Evolutionary conservation across 2,113 vertebrate genomes (phyloP).

Genomic region (Alectura lathami): DNA sequence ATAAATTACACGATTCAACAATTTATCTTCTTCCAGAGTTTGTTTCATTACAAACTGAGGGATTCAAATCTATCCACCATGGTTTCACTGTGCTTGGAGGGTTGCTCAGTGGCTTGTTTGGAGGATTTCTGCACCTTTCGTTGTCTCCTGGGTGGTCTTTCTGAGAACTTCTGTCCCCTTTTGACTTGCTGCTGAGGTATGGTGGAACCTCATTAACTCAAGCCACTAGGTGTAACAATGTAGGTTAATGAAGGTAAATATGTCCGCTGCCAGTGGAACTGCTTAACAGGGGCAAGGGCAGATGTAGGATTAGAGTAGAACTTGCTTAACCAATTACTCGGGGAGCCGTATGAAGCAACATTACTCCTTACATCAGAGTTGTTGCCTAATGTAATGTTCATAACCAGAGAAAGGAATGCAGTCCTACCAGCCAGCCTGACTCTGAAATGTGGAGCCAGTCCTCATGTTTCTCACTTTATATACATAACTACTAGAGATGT

Average conservation of each 20-base stretch:
- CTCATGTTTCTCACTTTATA: not conserved
- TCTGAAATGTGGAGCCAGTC: not conserved
- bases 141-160: not conserved
- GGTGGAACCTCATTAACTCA: not conserved
- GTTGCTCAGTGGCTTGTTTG: too few relatives aligned
- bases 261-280: not conserved
- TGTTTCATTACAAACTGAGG: not conserved
- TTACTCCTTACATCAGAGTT: not conserved
- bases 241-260: conserved; percentile 22
- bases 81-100: accelerated
- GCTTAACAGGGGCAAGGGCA: not conserved
- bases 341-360: not conserved
- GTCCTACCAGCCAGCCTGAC: not conserved
- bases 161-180: not conserved
- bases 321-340: not conserved
- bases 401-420: not conserved
- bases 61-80: not conserved
- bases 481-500: not conserved
- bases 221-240: not conserved
- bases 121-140: not conserved
- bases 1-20: not conserved
- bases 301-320: not conserved
- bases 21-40: not conserved
- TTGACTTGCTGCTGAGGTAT: not conserved
- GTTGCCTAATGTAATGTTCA: not conserved